Evolutionary conservation across 2,797 vertebrate species (phyloP).

Genomic region (Paedocypris micromegethes): DNA sequence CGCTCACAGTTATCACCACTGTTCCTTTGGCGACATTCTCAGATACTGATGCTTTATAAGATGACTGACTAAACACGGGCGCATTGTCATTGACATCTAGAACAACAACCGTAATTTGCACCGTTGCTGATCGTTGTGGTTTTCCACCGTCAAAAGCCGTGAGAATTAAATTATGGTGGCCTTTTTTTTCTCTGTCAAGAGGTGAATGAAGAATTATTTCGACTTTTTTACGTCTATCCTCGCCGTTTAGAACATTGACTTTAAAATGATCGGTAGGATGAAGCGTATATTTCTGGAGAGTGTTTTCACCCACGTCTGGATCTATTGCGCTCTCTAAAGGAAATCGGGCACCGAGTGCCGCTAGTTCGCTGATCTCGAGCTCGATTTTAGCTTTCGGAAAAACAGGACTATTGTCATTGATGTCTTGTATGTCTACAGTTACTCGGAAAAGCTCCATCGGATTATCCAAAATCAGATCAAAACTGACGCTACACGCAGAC

Average conservation of each 20-base stretch:
- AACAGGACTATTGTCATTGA: slow-evolving; percentile 61
- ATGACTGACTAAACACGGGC: slow-evolving; percentile 31
- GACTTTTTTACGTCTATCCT: slow-evolving; percentile 59
- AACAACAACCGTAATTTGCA: slow-evolving; percentile 57
- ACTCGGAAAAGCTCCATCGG: slow-evolving; percentile 60
- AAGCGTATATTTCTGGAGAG: slow-evolving; percentile 39
- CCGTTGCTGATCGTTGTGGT: slow-evolving; percentile 58
- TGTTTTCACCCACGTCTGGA: slow-evolving; percentile 42
- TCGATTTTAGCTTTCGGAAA: slow-evolving; percentile 53
- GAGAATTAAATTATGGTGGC: slow-evolving; percentile 45
- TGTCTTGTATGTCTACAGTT: slow-evolving; percentile 60
- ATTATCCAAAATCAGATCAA: slow-evolving; percentile 60
- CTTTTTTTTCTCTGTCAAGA: slow-evolving; percentile 56
- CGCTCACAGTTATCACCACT: slow-evolving; percentile 50
- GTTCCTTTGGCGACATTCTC: slow-evolving; percentile 56
- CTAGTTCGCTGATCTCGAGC: slow-evolving; percentile 63
- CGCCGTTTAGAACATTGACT: slow-evolving; percentile 56
- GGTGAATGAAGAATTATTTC: slow-evolving; percentile 60
- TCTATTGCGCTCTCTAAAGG: slow-evolving; percentile 41
- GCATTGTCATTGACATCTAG: slow-evolving; percentile 61
- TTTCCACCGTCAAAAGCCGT: slow-evolving; percentile 60
- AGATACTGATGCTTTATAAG: slow-evolving; percentile 51
- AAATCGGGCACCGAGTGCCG: slow-evolving; percentile 44
- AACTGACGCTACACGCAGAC: slow-evolving; percentile 62
- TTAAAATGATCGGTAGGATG: slow-evolving; percentile 57